phyloP scores from a whole-genome alignment of 2,888 invertebrate genomes.

The Macrosiphum euphorbiae region DNA sequence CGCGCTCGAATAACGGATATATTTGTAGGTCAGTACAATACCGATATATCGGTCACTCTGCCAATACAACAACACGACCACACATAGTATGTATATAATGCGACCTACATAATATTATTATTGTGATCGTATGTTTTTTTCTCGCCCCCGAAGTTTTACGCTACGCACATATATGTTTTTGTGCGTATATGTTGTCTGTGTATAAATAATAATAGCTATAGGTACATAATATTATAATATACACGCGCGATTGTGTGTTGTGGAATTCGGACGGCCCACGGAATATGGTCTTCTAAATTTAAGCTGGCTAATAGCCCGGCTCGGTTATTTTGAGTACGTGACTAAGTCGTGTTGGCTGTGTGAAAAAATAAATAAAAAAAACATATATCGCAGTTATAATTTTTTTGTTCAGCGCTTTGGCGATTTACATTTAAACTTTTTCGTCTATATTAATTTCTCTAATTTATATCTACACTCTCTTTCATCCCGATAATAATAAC shows the following conservation, averaged over 20 bases:
- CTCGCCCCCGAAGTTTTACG: conserved; percentile 36
- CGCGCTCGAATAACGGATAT: conserved; percentile 32
- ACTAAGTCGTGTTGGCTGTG: conserved; percentile 3
- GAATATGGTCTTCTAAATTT: conserved; percentile 49
- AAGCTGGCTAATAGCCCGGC: conserved; percentile 52
- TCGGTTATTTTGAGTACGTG: conserved; percentile 51
- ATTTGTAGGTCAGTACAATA: conserved; percentile 53
- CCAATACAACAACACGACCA: conserved; percentile 31
- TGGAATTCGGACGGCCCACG: conserved; percentile 59
- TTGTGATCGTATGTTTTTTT: conserved; percentile 3
- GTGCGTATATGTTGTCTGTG: neutral
- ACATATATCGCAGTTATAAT: neutral
- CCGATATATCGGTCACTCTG: conserved; percentile 32
- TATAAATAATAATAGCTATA: neutral
- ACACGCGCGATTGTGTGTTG: neutral
- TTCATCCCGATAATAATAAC: too few relatives aligned
- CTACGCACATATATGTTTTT: neutral
- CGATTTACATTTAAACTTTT: neutral
- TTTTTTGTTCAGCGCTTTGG: neutral
- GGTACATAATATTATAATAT: neutral
- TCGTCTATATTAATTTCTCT: neutral
- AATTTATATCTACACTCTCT: neutral
- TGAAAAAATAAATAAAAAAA: neutral
- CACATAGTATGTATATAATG: neutral
- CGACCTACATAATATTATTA: conserved; percentile 47